phyloP scores from a whole-genome alignment of 2,797 vertebrate species.

The Clarias pachynema region DNA sequence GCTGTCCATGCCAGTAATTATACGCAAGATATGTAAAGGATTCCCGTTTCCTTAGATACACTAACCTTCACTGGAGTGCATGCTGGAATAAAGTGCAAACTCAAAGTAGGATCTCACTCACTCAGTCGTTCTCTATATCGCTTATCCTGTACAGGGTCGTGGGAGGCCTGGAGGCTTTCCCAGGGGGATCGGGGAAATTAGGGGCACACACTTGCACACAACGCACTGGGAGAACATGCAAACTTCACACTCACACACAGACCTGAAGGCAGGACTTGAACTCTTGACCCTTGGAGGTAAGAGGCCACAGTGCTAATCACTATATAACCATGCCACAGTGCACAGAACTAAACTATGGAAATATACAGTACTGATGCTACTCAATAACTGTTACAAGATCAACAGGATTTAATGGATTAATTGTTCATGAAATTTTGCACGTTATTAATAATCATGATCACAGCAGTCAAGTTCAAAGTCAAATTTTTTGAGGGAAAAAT shows the following conservation, averaged over 20 bases:
- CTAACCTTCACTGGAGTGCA: slow-evolving; percentile 59
- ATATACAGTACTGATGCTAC: slow-evolving; percentile 19
- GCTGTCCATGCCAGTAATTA: slow-evolving; percentile 43
- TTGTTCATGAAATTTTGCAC: slow-evolving; percentile 27
- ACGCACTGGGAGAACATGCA: too few species aligned
- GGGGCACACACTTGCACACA: too few species aligned
- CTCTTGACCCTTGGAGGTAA: too few species aligned
- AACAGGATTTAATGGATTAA: slow-evolving; percentile 25
- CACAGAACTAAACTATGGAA: slow-evolving; percentile 30
- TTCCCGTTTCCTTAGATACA: slow-evolving; percentile 58
- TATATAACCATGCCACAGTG: too few species aligned
- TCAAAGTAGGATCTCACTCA: too few species aligned
- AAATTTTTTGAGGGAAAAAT: neutral
- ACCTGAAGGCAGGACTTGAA: too few species aligned
- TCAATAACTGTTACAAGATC: neutral
- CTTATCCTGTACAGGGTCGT: too few species aligned
- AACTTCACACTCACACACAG: too few species aligned
- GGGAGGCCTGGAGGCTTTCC: too few species aligned
- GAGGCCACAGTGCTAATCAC: too few species aligned
- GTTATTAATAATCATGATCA: slow-evolving; percentile 31
- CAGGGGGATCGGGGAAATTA: too few species aligned
- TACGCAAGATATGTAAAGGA: slow-evolving; percentile 55
- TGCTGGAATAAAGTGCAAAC: slow-evolving; percentile 44
- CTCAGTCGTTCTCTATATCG: too few species aligned
- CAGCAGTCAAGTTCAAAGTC: slow-evolving; percentile 2